Percentiles rank a stretch among this genome's conserved stretches.
phyloP scores from a whole-genome alignment of 2,888 invertebrate genomes.

The Antheraea assamensis region DNA sequence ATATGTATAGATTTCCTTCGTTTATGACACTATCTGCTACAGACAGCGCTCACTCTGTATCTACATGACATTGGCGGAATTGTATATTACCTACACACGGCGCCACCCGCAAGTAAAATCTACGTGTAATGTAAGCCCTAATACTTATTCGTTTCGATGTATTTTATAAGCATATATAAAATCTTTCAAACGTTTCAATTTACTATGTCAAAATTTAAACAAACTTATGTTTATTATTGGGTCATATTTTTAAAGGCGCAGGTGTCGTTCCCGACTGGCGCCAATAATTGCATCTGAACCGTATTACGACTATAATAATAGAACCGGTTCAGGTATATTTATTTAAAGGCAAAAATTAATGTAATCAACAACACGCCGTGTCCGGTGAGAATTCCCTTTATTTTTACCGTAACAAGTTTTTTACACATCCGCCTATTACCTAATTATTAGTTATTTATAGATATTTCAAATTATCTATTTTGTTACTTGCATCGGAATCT shows the following conservation, averaged over 20 bases:
- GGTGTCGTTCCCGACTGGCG: neutral
- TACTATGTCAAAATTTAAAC: neutral
- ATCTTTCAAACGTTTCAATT: neutral
- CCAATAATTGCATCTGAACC: neutral
- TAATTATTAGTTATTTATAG: slow-evolving; percentile 4
- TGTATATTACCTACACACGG: too few relatives aligned
- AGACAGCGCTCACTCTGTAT: too few relatives aligned
- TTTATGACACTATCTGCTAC: too few relatives aligned
- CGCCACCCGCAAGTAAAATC: too few relatives aligned
- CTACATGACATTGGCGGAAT: too few relatives aligned
- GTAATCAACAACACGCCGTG: neutral
- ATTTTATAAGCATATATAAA: too few relatives aligned
- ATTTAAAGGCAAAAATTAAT: slow-evolving; percentile 1
- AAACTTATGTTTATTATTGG: neutral
- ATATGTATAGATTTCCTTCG: too few relatives aligned
- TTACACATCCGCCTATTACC: neutral
- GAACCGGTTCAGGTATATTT: slow-evolving; percentile 3
- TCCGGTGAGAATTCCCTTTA: slow-evolving; percentile 2
- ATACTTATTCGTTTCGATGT: too few relatives aligned
- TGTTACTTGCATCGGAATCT: neutral
- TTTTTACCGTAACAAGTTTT: slow-evolving; percentile 12
- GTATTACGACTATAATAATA: neutral
- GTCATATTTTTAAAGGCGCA: neutral
- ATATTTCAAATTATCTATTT: neutral
- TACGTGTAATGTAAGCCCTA: too few relatives aligned